Conservation (phyloP, 2,888 invertebrate species). For the Drosophila tanythrix region DNA sequence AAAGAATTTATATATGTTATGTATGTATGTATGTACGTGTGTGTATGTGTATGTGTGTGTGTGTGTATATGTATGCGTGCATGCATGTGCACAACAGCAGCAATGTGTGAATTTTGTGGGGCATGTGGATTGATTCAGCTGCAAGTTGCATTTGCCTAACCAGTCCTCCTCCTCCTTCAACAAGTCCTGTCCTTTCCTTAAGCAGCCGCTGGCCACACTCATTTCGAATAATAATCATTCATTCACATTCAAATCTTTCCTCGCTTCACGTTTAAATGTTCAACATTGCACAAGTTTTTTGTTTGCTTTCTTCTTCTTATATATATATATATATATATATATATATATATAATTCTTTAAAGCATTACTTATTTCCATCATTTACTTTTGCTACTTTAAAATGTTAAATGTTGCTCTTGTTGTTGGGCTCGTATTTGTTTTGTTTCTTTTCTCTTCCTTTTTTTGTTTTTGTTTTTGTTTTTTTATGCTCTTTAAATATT, state of each 20-base stretch:
- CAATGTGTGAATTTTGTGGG: slow-evolving; percentile 43
- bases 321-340: slow-evolving; percentile 47
- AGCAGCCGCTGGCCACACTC: slow-evolving; percentile 16
- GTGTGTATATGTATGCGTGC: slow-evolving; percentile 10
- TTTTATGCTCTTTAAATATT: slow-evolving; percentile 36
- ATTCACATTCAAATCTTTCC: slow-evolving; percentile 12
- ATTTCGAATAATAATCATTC: slow-evolving; percentile 43
- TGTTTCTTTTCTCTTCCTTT: slow-evolving; percentile 32
- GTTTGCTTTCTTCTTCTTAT: slow-evolving; percentile 36
- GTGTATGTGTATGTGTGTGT: slow-evolving; percentile 4
- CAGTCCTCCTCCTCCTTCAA: background rate
- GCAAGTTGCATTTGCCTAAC: slow-evolving; percentile 12
- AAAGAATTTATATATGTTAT: slow-evolving; percentile 31
- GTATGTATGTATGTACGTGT: slow-evolving; percentile 5
- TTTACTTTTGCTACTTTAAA: slow-evolving; percentile 65
- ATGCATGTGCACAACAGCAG: slow-evolving; percentile 63
- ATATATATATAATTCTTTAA: slow-evolving; percentile 59
- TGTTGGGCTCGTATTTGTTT: slow-evolving; percentile 58
- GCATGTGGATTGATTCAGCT: slow-evolving; percentile 13
- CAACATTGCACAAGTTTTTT: slow-evolving; percentile 77
- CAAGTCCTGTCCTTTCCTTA: slow-evolving; percentile 13
- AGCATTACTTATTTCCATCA: slow-evolving; percentile 61
- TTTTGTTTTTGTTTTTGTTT: slow-evolving; percentile 27
- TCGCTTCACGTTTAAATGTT: slow-evolving; percentile 62
- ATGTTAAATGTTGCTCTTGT: slow-evolving; percentile 75